Evolutionary conservation across 2,888 invertebrate genomes (phyloP), one percentile per base, ranked within the genome.

Genomic region (Amphipoea lucens): DNA sequence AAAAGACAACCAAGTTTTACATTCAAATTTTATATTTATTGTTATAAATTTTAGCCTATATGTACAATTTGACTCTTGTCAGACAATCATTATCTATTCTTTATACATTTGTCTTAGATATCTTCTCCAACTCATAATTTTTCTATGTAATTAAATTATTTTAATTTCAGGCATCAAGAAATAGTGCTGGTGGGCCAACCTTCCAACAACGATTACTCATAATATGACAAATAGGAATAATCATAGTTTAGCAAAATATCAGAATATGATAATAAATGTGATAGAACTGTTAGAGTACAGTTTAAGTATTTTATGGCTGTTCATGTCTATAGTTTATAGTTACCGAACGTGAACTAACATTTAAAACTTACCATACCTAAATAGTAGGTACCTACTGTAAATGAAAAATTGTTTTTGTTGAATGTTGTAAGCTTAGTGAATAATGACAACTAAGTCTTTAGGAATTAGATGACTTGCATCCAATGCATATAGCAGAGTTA

Each of bases 131-230:
- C 57, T 57, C 11, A n/a, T 57, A 11, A 57, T 57, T 80, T 79
- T 67, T 63, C 23, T 5, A 62, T 11, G 69, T 66, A 68, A 63
- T 69, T 48, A 5, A 2, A 66, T 76, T 78, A 67, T 86, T 88
- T 75, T 83, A 87, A 86, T 94, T 94, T 89, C 95, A 96, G 96
- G 91, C 95, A 94, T 91, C 95, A 96, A 92, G 96, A 96, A 66
- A 94, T 96, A 87, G 90, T 96, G 79, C 88, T 95, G 84, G 87
- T 96, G 90, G 89, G 91, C 71, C 93, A 93, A 81, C 76, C 93
- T 71, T 81, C 94, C 75, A 92, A 87, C 85, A 95, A 89, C 83
- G 95, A 95, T 69, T 96, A 94, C 89, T 94, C 95, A 45, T 95
- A 93, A 91, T 69, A 76, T 71, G 79, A 75, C 60, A 23, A 76